Evolutionary conservation across 2,888 invertebrate genomes (phyloP), one percentile per base, ranked within the genome.

Genomic region (Osmoderma eremita): DNA sequence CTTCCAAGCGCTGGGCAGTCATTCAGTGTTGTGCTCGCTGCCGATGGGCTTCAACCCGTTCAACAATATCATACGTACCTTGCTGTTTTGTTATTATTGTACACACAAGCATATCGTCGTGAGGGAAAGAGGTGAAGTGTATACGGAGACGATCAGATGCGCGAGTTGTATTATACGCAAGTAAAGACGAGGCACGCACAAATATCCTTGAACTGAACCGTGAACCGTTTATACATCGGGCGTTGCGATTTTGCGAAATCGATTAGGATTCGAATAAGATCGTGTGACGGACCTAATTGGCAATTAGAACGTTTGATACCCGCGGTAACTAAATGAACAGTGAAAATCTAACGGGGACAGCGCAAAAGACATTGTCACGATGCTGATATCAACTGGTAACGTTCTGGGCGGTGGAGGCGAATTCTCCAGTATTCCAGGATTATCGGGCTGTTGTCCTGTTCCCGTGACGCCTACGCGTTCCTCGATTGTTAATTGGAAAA

Each of bases 321-420:
- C 15, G 54, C 38, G 17, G 39, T 30, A 42, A 8, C 24, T 61
- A 41, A 61, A 61, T 51, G 58, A 45, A 61, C 45, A 61, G 58
- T 61, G 58, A 22, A 61, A 45, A 58, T 15, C 58, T 42, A 45
- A 15, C 10, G 13, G 24, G 24, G 24, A 61, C 3, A 15, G 24
- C 45, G 22, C 58, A 42, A 61, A 36, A 61, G 58, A 61, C 58
- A 50, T 58, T 56, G 63, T 18, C 80, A 79, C 79, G 75, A 88
- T 88, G 88, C 86, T 88, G 85, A 88, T 88, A 84, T 88, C 88
- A 79, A 88, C 79, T 78, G 87, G 86, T 83, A 86, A 84, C 84
- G 83, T 85, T 82, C 84, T 85, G 80, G 85, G 86, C 82, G 86
- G 80, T 85, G 81, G 80, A 72, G 81, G 79, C 79, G 83, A 83